Base-by-base conservation (phyloP, 2,797 vertebrate genomes). In the Ciconia nigra region DNA sequence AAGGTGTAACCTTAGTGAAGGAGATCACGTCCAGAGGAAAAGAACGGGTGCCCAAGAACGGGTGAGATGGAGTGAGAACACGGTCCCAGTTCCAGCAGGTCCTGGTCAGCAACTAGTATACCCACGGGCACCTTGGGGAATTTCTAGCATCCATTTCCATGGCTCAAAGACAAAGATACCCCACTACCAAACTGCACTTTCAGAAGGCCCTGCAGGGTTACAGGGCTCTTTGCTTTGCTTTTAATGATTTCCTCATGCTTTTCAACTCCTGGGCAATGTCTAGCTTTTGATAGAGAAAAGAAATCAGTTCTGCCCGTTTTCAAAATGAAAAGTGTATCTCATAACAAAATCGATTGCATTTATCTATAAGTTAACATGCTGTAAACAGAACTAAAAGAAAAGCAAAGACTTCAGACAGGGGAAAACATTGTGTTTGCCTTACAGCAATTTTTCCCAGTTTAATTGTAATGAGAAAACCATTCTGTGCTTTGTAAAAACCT, bases 401-500 rank as follows among this genome's bases (percentile, higher is more conserved):
- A 82, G n/a, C 14, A 85, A 85, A 88, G 39, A 19, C 26, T 84
- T 89, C 8, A 55, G 20, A 9, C 31, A 62, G 39, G 39, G 83
- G 35, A 74, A 72, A 91, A 89, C 0, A 4, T 0, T n/a, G 17
- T 69, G 14, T 42, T 92, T 3, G 1, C 54, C 54, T 91, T n/a
- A 41, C 6, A 79, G 62, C 29, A 57, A 7, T 33, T 76, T 76
- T 55, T 22, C 1, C 0, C 37, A 20, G 21, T 71, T 79, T 76
- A 73, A 69, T 18, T 84, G 28, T 66, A 82, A 90, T 65, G 47
- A 93, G 51, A 84, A 94, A 90, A 72, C 24, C 41, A 70, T 39
- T 21, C 24, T 29, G n/a, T 25, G 31, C 28, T 84, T 82, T 79
- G 25, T 46, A 37, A 90, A 93, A 84, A 58, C 24, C 54, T 62